Conservation (phyloP, 2,888 invertebrate species). For the Heliconius charithonia region DNA sequence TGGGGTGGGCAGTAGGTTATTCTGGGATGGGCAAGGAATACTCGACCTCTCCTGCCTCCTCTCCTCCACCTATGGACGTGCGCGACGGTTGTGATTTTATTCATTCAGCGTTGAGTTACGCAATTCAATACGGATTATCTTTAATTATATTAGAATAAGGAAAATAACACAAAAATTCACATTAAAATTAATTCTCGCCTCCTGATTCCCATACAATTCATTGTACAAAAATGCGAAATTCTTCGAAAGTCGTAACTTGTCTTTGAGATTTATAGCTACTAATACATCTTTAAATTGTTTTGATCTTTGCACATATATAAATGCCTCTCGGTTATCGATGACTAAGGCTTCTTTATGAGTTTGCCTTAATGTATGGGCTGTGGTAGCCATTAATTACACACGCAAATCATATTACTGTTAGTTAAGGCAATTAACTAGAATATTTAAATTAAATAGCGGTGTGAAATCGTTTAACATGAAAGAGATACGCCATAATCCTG, state of each 20-base stretch:
- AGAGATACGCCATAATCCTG: background rate
- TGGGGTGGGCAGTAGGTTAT: no score
- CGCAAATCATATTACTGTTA: background rate
- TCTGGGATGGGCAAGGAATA: no score
- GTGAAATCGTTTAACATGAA: background rate
- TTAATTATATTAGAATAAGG: background rate
- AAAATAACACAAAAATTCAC: background rate
- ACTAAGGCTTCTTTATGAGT: slow-evolving; percentile 25
- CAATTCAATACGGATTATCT: background rate
- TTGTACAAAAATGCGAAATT: slow-evolving; percentile 49
- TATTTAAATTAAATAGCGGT: background rate
- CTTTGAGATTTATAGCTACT: slow-evolving; percentile 50
- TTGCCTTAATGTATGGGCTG: background rate
- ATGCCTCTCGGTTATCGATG: slow-evolving; percentile 22
- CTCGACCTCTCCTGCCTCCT: no score
- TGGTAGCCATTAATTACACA: slow-evolving; percentile 4
- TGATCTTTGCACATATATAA: slow-evolving; percentile 33
- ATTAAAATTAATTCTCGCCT: background rate
- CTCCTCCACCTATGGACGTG: no score
- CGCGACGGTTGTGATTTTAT: no score
- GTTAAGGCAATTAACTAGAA: slow-evolving; percentile 10
- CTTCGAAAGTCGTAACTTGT: slow-evolving; percentile 50
- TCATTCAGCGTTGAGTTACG: background rate
- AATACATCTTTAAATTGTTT: slow-evolving; percentile 49
- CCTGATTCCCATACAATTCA: slow-evolving; percentile 46